A percentile compares a stretch with the other conserved stretches of the same genome.
phyloP scores from a whole-genome alignment of 2,888 invertebrate species.

The Pristionchus fissidentatus region DNA sequence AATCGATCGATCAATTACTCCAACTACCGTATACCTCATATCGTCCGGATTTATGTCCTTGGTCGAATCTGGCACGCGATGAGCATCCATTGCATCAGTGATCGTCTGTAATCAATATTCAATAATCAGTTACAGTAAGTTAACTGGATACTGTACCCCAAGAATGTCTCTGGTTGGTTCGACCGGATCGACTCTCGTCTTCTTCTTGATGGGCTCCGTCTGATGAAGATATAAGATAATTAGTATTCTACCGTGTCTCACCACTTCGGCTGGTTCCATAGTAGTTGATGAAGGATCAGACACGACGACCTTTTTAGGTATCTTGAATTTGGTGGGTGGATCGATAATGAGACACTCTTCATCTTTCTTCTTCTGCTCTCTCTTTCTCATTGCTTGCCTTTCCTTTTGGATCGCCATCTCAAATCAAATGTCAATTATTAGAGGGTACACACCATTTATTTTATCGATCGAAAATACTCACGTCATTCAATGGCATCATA shows the following conservation, averaged over 20 bases:
- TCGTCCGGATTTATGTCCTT: background rate
- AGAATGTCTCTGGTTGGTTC: background rate
- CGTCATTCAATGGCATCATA: background rate
- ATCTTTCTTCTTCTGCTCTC: background rate
- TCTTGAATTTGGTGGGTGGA: too few species aligned
- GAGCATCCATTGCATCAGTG: conserved; percentile 25
- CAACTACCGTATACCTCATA: background rate
- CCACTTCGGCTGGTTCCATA: too few species aligned
- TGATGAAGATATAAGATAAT: too few species aligned
- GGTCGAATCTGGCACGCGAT: background rate
- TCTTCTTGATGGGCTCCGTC: too few species aligned
- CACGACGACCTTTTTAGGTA: too few species aligned
- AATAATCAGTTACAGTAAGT: background rate
- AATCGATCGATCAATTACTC: background rate
- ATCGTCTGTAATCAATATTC: background rate
- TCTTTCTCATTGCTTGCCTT: background rate
- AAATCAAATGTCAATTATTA: background rate
- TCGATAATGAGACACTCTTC: too few species aligned
- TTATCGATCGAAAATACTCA: background rate
- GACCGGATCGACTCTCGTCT: background rate
- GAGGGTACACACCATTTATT: background rate
- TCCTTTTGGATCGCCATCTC: background rate
- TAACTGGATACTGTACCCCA: background rate
- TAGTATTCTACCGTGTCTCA: too few species aligned
- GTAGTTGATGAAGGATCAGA: too few species aligned